Evolutionary conservation across 1,140 invertebrate genomes (phyloP), one percentile per base, ranked within the genome.

Genomic region (Tenebrio molitor): DNA sequence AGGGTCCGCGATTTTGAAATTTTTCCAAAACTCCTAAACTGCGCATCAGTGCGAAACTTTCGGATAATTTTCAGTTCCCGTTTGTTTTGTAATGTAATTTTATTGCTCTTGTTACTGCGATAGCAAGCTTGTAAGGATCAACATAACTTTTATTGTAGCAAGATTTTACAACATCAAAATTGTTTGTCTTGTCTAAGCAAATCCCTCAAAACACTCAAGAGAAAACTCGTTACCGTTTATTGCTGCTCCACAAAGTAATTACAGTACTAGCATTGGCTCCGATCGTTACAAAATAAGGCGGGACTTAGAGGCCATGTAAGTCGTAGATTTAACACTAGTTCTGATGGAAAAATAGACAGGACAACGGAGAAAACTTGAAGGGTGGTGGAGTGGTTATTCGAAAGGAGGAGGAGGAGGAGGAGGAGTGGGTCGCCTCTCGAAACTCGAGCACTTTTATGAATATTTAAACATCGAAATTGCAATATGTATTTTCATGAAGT

Each of bases 371-470:
- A n/a, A n/a, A n/a, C n/a, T n/a, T n/a, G n/a, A n/a, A n/a, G n/a
- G n/a, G n/a, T n/a, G n/a, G n/a, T n/a, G n/a, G n/a, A n/a, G n/a
- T n/a, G n/a, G n/a, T n/a, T n/a, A n/a, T n/a, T n/a, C n/a, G n/a
- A n/a, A n/a, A n/a, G n/a, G n/a, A n/a, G n/a, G n/a, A n/a, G n/a
- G n/a, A n/a, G n/a, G n/a, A n/a, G n/a, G n/a, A n/a, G n/a, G n/a
- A n/a, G n/a, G n/a, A n/a, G n/a, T n/a, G n/a, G n/a, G n/a, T n/a
- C n/a, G n/a, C n/a, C n/a, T n/a, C n/a, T n/a, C 15, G 44, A 50
- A 50, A 50, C 19, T 58, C 21, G 23, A 15, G 8, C 46, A 29
- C 10, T 33, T 58, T 58, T 58, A 58, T 58, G 50, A 58, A 58
- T 58, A 58, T 58, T 58, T 58, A 58, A 58, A 58, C 15, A 12